These are phyloP conservation scores for Psophia crepitans DNA, from an alignment of 2,113 vertebrate genomes.

Conservation along the genomic window DNA sequence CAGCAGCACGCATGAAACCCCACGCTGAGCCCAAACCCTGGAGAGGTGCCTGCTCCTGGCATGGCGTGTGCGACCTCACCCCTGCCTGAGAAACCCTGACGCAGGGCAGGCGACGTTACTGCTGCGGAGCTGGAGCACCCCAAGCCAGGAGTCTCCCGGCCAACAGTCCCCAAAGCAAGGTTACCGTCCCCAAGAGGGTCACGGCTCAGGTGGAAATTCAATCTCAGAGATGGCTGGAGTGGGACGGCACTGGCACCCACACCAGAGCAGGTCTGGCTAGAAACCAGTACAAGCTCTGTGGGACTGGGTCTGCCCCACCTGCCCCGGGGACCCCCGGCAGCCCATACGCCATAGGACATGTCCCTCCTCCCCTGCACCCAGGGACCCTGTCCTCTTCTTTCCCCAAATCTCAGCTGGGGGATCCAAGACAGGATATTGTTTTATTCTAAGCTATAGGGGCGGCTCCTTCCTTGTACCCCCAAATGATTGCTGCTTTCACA, in stretches of 20 bases:
- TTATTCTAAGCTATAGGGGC: rapidly evolving
- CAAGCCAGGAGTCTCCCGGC: too few relatives aligned
- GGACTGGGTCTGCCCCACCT: not conserved
- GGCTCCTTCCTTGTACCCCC: not conserved
- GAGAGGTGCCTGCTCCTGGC: not conserved
- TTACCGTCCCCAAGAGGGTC: rapidly evolving
- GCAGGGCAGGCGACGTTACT: rapidly evolving
- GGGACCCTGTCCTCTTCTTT: not conserved
- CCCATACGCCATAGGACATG: rapidly evolving
- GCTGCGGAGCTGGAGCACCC: not conserved
- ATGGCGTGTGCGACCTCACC: rapidly evolving
- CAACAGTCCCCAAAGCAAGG: not conserved
- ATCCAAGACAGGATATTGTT: not conserved
- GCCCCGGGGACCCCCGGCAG: not conserved
- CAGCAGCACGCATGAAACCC: not conserved
- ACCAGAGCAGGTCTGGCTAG: not conserved
- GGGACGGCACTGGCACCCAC: not conserved
- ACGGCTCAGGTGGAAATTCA: not conserved
- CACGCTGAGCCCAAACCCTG: not conserved
- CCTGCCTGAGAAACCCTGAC: not conserved
- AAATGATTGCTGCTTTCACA: not conserved
- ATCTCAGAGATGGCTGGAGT: not conserved
- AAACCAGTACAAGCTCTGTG: not conserved
- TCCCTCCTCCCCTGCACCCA: not conserved
- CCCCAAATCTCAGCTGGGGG: not conserved